Conservation (phyloP, 2,888 invertebrate species). For the Uropetala carovei region DNA sequence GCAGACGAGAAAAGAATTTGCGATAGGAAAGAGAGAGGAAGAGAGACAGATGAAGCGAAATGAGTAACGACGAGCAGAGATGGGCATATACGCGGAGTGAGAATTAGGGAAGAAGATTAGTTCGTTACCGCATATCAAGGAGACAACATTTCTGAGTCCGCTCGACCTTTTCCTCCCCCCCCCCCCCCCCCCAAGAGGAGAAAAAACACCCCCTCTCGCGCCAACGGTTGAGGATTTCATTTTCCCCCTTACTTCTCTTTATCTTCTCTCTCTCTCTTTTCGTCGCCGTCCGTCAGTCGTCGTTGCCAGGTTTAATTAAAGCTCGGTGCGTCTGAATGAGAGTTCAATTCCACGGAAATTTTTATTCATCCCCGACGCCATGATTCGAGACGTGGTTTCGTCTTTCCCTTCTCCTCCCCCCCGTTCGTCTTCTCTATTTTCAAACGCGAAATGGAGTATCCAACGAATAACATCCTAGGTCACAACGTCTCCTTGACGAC, state of each 20-base stretch:
- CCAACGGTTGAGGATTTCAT: neutral
- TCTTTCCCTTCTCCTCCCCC: neutral
- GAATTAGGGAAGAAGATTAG: constrained; percentile 25
- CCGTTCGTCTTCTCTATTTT: neutral
- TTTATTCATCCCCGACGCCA: neutral
- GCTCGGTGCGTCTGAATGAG: neutral
- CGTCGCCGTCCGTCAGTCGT: neutral
- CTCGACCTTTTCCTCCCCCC: neutral
- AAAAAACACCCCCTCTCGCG: neutral
- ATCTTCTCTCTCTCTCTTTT: neutral
- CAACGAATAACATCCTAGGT: neutral
- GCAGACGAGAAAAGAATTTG: neutral
- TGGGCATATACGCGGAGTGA: neutral
- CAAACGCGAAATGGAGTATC: neutral
- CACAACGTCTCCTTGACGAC: neutral
- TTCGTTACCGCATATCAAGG: constrained; percentile 45
- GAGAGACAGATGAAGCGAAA: neutral
- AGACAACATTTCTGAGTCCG: constrained; percentile 16
- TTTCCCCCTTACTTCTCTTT: neutral
- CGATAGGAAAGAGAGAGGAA: neutral
- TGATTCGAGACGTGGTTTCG: neutral
- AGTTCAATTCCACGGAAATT: neutral
- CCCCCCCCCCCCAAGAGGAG: neutral
- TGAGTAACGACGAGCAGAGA: neutral
- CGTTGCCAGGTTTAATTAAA: constrained; percentile 54